A percentile compares a stretch with the other conserved stretches of the same genome.
Evolutionary conservation across 2,888 invertebrate species (phyloP).

Genomic region (Himalopsyche tibetana): DNA sequence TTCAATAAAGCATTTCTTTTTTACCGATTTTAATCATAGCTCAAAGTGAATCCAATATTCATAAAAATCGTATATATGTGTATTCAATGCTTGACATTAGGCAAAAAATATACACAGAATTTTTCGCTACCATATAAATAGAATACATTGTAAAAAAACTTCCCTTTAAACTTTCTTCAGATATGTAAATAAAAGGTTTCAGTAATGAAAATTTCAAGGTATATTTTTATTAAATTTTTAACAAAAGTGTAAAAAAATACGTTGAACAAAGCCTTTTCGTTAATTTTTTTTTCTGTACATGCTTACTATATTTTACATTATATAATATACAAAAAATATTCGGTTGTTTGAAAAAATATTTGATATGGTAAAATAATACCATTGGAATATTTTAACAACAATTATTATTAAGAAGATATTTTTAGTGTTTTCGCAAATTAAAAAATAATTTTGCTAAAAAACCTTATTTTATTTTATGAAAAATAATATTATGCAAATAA

Average conservation of each 20-base stretch:
- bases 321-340: background rate
- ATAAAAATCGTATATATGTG: background rate
- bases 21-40: conserved; percentile 3
- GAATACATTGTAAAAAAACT: conserved; percentile 1
- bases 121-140: background rate
- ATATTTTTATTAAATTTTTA: background rate
- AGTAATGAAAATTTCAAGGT: background rate
- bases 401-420: too few species aligned
- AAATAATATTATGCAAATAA: too few species aligned
- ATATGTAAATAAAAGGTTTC: conserved; percentile 20
- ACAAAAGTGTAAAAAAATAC: background rate
- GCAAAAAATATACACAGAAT: background rate
- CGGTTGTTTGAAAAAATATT: too few species aligned
- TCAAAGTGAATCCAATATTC: conserved; percentile 22
- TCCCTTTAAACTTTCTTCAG: background rate
- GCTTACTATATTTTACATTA: background rate
- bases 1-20: background rate
- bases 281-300: background rate
- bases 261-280: background rate
- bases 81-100: background rate
- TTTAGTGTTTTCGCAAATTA: too few species aligned
- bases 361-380: too few species aligned
- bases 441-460: too few species aligned
- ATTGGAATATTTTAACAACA: too few species aligned
- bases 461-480: too few species aligned